Conservation (phyloP, 2,797 vertebrate species). For the Bradypus variegatus region DNA sequence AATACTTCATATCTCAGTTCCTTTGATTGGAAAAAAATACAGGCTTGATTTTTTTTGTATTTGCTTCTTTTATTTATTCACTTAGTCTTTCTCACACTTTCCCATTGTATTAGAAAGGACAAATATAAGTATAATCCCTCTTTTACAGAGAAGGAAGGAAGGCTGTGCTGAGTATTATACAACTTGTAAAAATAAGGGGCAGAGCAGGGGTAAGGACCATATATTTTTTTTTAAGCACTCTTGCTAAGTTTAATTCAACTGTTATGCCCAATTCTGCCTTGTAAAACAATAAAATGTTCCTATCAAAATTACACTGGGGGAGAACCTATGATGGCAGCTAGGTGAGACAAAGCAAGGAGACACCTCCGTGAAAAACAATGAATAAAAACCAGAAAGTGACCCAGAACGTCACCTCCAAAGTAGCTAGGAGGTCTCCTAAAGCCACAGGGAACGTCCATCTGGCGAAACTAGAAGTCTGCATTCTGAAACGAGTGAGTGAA, state of each 20-base stretch:
- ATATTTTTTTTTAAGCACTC: neutral
- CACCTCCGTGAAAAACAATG: too few species aligned
- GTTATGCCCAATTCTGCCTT: slow-evolving; percentile 11
- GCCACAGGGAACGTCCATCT: too few species aligned
- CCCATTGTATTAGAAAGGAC: neutral
- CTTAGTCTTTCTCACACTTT: neutral
- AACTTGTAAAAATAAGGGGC: neutral
- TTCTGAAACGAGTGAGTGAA: too few species aligned
- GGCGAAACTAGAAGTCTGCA: too few species aligned
- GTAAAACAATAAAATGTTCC: slow-evolving; percentile 40
- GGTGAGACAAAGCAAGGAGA: too few species aligned
- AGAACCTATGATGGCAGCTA: too few species aligned
- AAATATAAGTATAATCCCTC: neutral
- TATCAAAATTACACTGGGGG: too few species aligned
- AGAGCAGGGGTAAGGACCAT: neutral
- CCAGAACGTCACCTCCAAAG: too few species aligned
- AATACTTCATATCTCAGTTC: neutral
- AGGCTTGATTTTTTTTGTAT: neutral
- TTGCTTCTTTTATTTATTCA: neutral
- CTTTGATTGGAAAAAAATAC: neutral
- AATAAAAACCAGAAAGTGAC: too few species aligned
- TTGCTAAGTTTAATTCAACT: slow-evolving; percentile 50
- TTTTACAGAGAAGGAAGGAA: neutral
- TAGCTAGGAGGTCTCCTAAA: too few species aligned
- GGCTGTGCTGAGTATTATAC: neutral